Evolutionary conservation across 2,888 invertebrate genomes (phyloP).

Genomic region (Sesia apiformis): DNA sequence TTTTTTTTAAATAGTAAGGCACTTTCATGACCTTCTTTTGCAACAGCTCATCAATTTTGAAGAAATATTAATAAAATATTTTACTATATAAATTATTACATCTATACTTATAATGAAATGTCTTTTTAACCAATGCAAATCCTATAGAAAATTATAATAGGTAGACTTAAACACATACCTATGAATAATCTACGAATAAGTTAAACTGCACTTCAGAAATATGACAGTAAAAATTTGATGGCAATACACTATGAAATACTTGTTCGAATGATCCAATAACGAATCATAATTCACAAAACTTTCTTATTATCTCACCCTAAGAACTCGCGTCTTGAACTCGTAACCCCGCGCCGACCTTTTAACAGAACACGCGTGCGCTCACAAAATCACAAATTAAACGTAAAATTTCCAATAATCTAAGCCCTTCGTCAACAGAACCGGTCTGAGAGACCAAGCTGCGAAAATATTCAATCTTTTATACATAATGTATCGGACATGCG

Average conservation of each 20-base stretch:
- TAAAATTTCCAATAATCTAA: slow-evolving; percentile 59
- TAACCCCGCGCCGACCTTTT: slow-evolving; percentile 52
- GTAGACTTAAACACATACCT: too few species aligned
- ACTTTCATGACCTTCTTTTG: too few species aligned
- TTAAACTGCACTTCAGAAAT: not conserved
- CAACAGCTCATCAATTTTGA: too few species aligned
- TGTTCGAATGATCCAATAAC: not conserved
- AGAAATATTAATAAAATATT: too few species aligned
- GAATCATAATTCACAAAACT: not conserved
- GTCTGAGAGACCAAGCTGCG: slow-evolving; percentile 53
- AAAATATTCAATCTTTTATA: slow-evolving; percentile 62
- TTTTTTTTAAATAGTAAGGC: too few species aligned
- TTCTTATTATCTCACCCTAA: slow-evolving; percentile 7
- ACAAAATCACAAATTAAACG: slow-evolving; percentile 66
- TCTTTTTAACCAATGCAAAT: too few species aligned
- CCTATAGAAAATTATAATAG: too few species aligned
- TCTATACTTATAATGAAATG: too few species aligned
- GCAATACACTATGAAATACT: not conserved
- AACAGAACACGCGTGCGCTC: slow-evolving; percentile 52
- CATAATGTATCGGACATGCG: slow-evolving; percentile 49
- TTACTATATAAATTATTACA: too few species aligned
- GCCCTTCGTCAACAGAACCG: slow-evolving; percentile 35
- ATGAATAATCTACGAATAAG: not conserved
- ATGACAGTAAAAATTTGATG: not conserved
- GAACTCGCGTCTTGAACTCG: slow-evolving; percentile 28